Conservation (phyloP, 1,140 invertebrate genomes). For the Vanessa atalanta region DNA sequence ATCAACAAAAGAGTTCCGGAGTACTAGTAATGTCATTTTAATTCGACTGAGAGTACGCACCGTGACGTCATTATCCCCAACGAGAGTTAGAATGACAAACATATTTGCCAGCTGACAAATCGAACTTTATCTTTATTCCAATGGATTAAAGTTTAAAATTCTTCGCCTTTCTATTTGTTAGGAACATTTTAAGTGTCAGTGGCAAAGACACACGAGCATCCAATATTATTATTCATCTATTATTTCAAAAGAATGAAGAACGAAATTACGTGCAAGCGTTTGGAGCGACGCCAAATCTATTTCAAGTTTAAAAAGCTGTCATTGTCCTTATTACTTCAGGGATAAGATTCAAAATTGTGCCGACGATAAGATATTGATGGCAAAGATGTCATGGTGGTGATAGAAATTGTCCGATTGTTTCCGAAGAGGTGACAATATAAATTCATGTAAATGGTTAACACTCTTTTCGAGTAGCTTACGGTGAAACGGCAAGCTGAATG, state of each 20-base stretch:
- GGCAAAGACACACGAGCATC: conserved; percentile 39
- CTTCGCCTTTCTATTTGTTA: background rate
- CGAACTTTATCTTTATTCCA: background rate
- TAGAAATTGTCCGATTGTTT: conserved; percentile 60
- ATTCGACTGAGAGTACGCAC: conserved; percentile 54
- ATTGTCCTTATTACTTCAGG: background rate
- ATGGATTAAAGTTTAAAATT: conserved; percentile 21
- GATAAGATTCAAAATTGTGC: background rate
- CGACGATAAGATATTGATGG: background rate
- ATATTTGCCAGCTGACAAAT: conserved; percentile 11
- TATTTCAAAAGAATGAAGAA: conserved; percentile 47
- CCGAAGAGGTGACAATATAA: conserved; percentile 66
- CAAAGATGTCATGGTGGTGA: conserved; percentile 38
- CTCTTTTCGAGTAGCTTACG: conserved; percentile 59
- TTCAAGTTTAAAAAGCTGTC: conserved; percentile 1
- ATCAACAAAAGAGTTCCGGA: conserved; percentile 41
- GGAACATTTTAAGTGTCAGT: conserved; percentile 8
- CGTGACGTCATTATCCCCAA: conserved; percentile 67
- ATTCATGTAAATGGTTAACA: conserved; percentile 52
- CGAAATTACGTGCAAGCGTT: conserved; percentile 18
- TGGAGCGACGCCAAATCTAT: conserved; percentile 9
- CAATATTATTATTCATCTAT: conserved; percentile 55
- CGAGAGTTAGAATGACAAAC: conserved; percentile 15
- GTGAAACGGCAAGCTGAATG: conserved; percentile 54
- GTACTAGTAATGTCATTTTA: conserved; percentile 72